Evolutionary conservation across 1,140 invertebrate genomes (phyloP).

Genomic region (Papilio aristodemus): DNA sequence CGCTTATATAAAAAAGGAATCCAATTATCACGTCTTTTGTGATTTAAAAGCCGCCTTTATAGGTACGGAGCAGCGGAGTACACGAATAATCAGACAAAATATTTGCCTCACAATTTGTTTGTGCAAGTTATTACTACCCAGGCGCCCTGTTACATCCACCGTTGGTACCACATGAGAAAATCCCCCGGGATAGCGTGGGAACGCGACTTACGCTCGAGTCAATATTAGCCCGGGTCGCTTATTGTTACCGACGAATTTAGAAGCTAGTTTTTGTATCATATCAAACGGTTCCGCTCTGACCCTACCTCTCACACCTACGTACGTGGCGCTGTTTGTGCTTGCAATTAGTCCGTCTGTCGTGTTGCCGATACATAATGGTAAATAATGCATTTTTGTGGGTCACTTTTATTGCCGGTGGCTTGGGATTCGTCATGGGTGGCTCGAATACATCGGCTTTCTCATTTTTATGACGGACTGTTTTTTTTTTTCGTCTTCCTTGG

Average conservation of each 20-base stretch:
- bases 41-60: slow-evolving; percentile 72
- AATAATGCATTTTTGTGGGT: slow-evolving; percentile 78
- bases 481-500: slow-evolving; percentile 39
- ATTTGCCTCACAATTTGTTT: slow-evolving; percentile 73
- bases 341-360: slow-evolving; percentile 73
- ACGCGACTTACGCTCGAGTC: slow-evolving; percentile 61
- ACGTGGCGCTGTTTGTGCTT: slow-evolving; percentile 61
- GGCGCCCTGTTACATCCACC: slow-evolving; percentile 65
- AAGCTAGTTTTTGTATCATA: slow-evolving; percentile 58
- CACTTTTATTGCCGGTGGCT: slow-evolving; percentile 69
- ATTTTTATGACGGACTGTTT: slow-evolving; percentile 53
- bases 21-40: slow-evolving; percentile 72
- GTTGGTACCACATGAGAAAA: slow-evolving; percentile 59
- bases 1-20: slow-evolving; percentile 62
- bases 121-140: slow-evolving; percentile 52
- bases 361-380: slow-evolving; percentile 76
- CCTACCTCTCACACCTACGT: slow-evolving; percentile 72
- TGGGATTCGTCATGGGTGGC: slow-evolving; percentile 73
- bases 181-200: slow-evolving; percentile 70
- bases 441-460: slow-evolving; percentile 42
- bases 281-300: slow-evolving; percentile 55
- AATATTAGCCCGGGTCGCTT: slow-evolving; percentile 66
- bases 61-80: slow-evolving; percentile 40
- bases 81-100: slow-evolving; percentile 67
- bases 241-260: slow-evolving; percentile 57